Evolutionary conservation across 1,140 invertebrate species (phyloP), one percentile per base, ranked within the genome.

Genomic region (Conopomorpha cramerella): DNA sequence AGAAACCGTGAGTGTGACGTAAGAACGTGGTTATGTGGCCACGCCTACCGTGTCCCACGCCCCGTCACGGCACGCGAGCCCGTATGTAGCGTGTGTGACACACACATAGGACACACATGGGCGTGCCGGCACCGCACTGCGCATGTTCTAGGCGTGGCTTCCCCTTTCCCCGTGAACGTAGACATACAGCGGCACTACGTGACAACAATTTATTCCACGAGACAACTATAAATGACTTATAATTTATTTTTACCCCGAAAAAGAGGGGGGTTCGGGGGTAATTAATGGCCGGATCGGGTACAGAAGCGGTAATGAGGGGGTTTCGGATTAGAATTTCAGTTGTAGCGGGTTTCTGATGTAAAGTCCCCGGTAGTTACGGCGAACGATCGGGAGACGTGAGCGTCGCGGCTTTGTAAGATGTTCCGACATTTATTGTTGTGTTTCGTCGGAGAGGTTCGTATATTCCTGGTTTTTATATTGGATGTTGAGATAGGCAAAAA

Each of bases 201-300:
- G 60, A 68, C 57, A 55, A 55, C 56, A 65, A 70, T 70, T 68
- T 72, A 72, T 66, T 62, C 56, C 36, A 41, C 51, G 39, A 36
- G 41, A 45, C 46, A 51, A 66, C 59, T 57, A 74, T 74, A 74
- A 74, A 74, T 71, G 66, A 70, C 51, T 74, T 70, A 74, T 70
- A 70, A 74, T 74, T 74, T 71, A 74, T 74, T 74, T 74, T 74
- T 74, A 67, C 68, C 51, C 57, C 55, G 59, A 68, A 68, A 58
- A 56, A 60, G 60, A 62, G 60, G 62, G 66, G 66, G 60, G 55
- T 55, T 59, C 53, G 56, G 43, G 43, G 45, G 62, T 73, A 74
- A 74, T 74, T 71, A 74, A 74, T 74, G 70, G 52, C 49, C 54
- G 57, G 71, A 74, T 71, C 68, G 70, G 64, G 66, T 65, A 65